Evolutionary conservation across 2,888 invertebrate species (phyloP), one percentile per base, ranked within the genome.

Genomic region (Pollenia angustigena): DNA sequence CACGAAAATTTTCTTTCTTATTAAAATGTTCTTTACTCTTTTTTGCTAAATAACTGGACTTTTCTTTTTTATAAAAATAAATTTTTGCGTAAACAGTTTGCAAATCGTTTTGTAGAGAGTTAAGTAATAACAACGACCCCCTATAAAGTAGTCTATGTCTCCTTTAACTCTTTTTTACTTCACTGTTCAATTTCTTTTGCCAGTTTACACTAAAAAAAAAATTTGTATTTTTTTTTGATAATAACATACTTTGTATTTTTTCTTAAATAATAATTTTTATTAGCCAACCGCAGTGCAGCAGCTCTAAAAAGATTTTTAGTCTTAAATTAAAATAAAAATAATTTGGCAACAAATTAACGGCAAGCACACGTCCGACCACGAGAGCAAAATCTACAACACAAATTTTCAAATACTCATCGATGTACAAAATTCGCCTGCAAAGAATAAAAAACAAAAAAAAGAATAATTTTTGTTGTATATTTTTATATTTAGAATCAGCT

Each of bases 251-350:
- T 79, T 88, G 46, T 56, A 64, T 0, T 56, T 85, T 66, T 60
- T 79, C 42, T 84, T 78, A 58, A 84, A 81, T 74, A 81, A 62
- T 80, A 68, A 58, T 68, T 66, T 81, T 82, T 88, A 86, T 87
- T 88, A 86, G 88, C 88, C 85, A 88, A 88, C 89, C 89, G 88
- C 89, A 86, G 74, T 80, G 88, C 89, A 89, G 89, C 85, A 89
- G 89, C 89, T 89, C 83, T 62, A 81, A 83, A 76, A 86, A 72
- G 75, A 54, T 60, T 71, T 74, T 56, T 56, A 23, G 81, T 80
- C 69, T 82, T 69, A 84, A 83, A 62, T 23, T 50, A 32, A 80
- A 84, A 76, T 42, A 80, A 84, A 76, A 84, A 75, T 58, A 66
- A 75, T 87, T 81, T 84, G 52, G 71, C 72, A 87, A 84, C 83